Evolutionary conservation across 2,113 vertebrate species (phyloP).

Genomic region (Orientallactaga bullata): DNA sequence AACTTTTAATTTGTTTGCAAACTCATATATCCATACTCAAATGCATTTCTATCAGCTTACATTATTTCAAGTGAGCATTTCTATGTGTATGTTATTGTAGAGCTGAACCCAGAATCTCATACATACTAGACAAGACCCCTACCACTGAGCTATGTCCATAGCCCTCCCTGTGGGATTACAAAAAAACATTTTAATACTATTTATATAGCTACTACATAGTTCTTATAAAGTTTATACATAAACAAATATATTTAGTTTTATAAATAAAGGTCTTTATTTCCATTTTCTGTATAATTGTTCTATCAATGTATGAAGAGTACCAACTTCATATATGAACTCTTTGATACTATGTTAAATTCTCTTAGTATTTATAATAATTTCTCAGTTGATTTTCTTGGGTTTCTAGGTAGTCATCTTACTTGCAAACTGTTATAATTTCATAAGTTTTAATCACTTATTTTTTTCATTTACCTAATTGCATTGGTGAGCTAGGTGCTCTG

Average conservation of each 20-base stretch:
- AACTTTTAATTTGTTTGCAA: neutral
- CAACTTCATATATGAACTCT: neutral
- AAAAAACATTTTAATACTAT: neutral
- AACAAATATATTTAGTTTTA: neutral
- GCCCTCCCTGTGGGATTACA: too few relatives aligned
- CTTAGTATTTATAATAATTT: conserved; percentile 29
- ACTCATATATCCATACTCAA: neutral
- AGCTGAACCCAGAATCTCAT: too few relatives aligned
- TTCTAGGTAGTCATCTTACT: conserved; percentile 11
- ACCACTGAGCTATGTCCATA: too few relatives aligned
- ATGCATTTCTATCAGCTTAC: conserved; percentile 26
- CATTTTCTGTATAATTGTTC: conserved; percentile 2
- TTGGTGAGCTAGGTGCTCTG: neutral
- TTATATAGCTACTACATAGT: neutral
- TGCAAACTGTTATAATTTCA: neutral
- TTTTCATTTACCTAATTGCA: conserved; percentile 17
- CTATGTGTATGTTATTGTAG: too few relatives aligned
- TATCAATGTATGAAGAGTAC: neutral
- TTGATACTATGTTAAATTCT: conserved; percentile 29
- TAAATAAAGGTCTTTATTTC: neutral
- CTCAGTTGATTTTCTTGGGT: conserved; percentile 43
- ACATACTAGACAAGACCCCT: too few relatives aligned
- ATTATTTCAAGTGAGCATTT: conserved; percentile 2
- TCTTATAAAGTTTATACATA: neutral
- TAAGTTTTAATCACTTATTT: neutral